Percentiles rank a stretch among this genome's conserved stretches.
Evolutionary conservation across 2,797 vertebrate genomes (phyloP).

Genomic region (Synaphobranchus kaupii): DNA sequence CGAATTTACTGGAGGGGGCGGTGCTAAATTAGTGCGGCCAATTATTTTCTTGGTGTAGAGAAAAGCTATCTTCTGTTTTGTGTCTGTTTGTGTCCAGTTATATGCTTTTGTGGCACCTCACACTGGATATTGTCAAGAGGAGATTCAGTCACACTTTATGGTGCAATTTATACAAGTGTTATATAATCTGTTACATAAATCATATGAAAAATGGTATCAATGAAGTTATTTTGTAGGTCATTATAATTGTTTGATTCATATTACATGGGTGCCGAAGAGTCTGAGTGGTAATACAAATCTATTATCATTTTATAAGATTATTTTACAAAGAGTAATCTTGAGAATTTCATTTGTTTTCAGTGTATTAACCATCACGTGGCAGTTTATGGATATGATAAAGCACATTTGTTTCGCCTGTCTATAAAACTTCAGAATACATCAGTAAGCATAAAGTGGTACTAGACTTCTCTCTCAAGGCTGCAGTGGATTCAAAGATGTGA

Average conservation of each 20-base stretch:
- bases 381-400: conserved; percentile 8
- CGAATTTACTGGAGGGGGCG: neutral
- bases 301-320: neutral
- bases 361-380: neutral
- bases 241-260: neutral
- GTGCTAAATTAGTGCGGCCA: conserved; percentile 7
- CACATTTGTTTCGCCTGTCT: neutral
- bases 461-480: neutral
- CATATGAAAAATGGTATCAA: conserved; percentile 14
- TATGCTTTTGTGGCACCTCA: conserved; percentile 26
- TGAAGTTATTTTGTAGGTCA: conserved; percentile 10
- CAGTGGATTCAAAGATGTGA: neutral
- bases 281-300: neutral
- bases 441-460: conserved; percentile 1
- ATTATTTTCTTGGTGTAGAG: conserved; percentile 5
- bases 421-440: neutral
- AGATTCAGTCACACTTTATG: conserved; percentile 30
- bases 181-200: conserved; percentile 10
- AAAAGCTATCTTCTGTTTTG: conserved; percentile 19
- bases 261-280: conserved; percentile 17
- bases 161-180: conserved; percentile 16
- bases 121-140: conserved; percentile 22
- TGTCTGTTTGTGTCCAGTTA: conserved; percentile 26
- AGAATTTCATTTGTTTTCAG: neutral
- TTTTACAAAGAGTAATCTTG: conserved; percentile 16